Conservation (phyloP, 2,797 vertebrate genomes). For the Xiphorhynchus erythropygius region DNA sequence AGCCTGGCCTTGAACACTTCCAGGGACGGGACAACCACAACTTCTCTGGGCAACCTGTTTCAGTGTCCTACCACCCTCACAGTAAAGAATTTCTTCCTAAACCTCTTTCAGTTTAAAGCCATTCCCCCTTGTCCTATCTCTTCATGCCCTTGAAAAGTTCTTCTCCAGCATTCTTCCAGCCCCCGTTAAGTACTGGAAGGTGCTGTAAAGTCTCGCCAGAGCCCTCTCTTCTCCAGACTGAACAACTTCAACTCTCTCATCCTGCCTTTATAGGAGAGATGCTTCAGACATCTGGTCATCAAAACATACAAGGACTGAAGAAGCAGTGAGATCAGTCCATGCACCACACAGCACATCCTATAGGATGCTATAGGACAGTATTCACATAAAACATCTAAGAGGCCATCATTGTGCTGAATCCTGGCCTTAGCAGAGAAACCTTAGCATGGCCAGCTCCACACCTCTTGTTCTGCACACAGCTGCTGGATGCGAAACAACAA, state of each 20-base stretch:
- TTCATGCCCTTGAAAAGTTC: background rate
- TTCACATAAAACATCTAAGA: background rate
- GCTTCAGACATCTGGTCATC: background rate
- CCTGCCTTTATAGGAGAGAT: background rate
- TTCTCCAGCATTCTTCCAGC: background rate
- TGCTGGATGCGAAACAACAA: background rate
- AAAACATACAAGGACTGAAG: background rate
- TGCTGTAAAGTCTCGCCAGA: background rate
- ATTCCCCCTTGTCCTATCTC: background rate
- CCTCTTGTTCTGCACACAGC: background rate
- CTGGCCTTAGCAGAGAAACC: background rate
- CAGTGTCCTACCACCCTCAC: background rate
- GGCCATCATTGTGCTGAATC: background rate
- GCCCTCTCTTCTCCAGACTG: background rate
- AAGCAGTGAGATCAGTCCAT: background rate
- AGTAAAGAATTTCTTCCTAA: background rate
- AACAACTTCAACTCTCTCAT: background rate
- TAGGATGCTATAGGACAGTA: background rate
- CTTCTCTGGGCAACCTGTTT: background rate
- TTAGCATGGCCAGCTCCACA: background rate
- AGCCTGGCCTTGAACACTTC: background rate
- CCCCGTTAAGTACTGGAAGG: background rate
- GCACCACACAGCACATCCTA: fast-evolving
- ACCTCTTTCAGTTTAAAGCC: background rate
- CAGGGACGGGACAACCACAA: background rate